phyloP scores from a whole-genome alignment of 1,140 invertebrate species.

The Tribolium madens region DNA sequence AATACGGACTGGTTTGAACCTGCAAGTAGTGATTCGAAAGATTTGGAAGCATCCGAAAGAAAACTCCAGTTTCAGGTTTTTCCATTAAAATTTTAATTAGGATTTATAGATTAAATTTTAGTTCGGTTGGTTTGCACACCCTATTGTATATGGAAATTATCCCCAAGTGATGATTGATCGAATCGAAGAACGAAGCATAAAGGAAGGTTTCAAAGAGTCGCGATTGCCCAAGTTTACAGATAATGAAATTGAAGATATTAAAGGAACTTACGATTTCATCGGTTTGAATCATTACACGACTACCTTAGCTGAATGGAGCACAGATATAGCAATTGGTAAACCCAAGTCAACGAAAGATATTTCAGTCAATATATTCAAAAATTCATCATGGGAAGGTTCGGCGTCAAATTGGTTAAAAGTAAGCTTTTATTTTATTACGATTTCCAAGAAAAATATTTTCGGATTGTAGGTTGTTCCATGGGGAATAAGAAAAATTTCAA shows the following conservation, averaged over 20 bases:
- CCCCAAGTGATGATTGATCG: conserved; percentile 71
- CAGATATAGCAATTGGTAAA: neutral
- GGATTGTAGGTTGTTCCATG: conserved; percentile 66
- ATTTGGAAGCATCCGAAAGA: conserved; percentile 49
- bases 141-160: conserved; percentile 76
- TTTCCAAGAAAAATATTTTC: neutral
- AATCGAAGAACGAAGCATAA: conserved; percentile 69
- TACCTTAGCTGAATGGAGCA: neutral
- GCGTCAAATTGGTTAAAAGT: conserved; percentile 49
- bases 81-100: neutral
- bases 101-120: conserved; percentile 49
- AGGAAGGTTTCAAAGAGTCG: conserved; percentile 71
- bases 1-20: conserved; percentile 37
- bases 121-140: conserved; percentile 74
- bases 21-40: conserved; percentile 2
- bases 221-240: conserved; percentile 73
- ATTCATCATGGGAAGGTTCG: conserved; percentile 28
- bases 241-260: conserved; percentile 71
- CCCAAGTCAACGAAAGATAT: conserved; percentile 27
- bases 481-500: conserved; percentile 71
- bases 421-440: neutral
- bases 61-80: conserved; percentile 45
- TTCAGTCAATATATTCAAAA: conserved; percentile 15
- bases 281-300: conserved; percentile 73
- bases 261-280: conserved; percentile 73